Evolutionary conservation across 1,140 invertebrate species (phyloP).

Genomic region (Paraescarpia echinospica): DNA sequence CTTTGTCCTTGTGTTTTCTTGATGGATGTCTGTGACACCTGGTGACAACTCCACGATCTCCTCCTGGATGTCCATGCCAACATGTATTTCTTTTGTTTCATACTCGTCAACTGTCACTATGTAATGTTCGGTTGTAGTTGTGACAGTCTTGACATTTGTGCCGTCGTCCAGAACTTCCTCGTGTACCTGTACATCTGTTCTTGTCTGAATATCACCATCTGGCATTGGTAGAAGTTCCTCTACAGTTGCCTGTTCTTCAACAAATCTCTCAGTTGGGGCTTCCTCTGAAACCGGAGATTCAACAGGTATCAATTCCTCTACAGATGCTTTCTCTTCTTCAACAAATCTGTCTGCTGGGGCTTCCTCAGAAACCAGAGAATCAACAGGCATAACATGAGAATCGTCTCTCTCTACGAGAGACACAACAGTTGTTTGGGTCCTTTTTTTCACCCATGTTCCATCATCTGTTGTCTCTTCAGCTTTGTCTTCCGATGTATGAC

Average conservation of each 20-base stretch:
- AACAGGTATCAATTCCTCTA: not conserved
- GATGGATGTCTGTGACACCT: constrained; percentile 23
- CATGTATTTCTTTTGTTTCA: constrained; percentile 10
- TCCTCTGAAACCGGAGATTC: not conserved
- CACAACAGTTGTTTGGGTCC: not conserved
- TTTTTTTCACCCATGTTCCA: constrained; percentile 29
- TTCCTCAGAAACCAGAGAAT: not conserved
- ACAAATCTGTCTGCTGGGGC: not conserved
- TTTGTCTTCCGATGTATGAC: constrained; percentile 22
- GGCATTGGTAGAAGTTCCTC: not conserved
- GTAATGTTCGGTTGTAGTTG: not conserved
- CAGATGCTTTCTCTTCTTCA: not conserved
- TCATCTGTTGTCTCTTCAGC: constrained; percentile 24
- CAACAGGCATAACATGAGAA: not conserved
- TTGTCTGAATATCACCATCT: constrained; percentile 45
- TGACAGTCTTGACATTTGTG: constrained; percentile 17
- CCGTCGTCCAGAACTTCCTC: constrained; percentile 1
- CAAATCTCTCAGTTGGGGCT: not conserved
- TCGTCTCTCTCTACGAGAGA: not conserved
- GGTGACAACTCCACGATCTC: constrained; percentile 20
- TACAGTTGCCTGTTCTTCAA: not conserved
- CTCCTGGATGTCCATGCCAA: constrained; percentile 26
- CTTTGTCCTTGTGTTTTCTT: constrained; percentile 22
- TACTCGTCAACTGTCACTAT: not conserved
- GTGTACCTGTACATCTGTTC: constrained; percentile 29